Conservation (phyloP, 2,113 vertebrate genomes). For the Pangasianodon hypophthalmus region DNA sequence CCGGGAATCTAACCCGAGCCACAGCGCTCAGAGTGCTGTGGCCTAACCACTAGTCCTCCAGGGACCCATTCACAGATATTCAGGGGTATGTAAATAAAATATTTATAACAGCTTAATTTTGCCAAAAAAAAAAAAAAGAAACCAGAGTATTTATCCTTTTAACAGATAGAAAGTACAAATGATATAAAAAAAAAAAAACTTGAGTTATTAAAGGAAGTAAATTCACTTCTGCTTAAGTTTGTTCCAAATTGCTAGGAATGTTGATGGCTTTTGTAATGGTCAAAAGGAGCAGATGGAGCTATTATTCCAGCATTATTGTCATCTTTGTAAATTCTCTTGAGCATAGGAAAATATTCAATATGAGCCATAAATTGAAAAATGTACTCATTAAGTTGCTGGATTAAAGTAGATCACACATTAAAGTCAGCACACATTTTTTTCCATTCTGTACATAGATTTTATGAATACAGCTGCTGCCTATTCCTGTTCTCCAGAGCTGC, state of each 20-base stretch:
- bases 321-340: neutral
- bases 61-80: too few species aligned
- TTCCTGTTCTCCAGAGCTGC: neutral
- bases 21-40: too few species aligned
- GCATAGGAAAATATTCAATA: neutral
- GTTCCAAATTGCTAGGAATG: neutral
- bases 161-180: neutral
- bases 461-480: neutral
- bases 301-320: neutral
- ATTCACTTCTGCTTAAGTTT: neutral
- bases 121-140: neutral
- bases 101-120: neutral
- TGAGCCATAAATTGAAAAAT: neutral
- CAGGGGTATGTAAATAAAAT: neutral
- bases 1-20: too few species aligned
- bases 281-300: neutral
- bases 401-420: constrained; percentile 3
- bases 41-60: too few species aligned
- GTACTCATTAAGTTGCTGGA: constrained; percentile 1
- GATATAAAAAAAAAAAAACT: too few species aligned
- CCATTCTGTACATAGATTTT: neutral
- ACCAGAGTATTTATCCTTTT: neutral
- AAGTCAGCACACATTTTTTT: neutral
- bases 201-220: neutral
- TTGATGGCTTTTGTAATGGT: neutral